Conservation (phyloP, 2,797 vertebrate species). For the Eulemur coronatus region DNA sequence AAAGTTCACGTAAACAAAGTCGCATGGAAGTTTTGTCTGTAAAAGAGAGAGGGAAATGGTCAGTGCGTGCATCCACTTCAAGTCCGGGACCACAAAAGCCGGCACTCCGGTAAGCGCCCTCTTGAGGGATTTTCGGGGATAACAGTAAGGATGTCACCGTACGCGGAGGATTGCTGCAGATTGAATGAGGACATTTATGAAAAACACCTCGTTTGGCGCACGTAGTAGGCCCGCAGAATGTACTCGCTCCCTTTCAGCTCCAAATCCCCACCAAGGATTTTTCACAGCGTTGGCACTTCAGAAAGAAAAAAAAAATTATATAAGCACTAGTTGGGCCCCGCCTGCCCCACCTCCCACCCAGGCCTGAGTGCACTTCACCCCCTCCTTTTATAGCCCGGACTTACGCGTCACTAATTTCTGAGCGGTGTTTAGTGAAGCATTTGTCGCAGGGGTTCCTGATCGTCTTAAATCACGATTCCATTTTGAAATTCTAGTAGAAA, state of each 20-base stretch:
- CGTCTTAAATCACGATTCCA: not conserved
- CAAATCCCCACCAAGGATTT: not conserved
- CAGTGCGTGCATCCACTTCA: not conserved
- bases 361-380: not conserved
- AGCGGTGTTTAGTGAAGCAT: not conserved
- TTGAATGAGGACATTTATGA: not conserved
- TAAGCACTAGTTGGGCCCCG: not conserved
- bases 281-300: not conserved
- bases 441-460: not conserved
- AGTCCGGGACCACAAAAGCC: not conserved
- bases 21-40: not conserved
- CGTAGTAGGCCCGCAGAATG: not conserved
- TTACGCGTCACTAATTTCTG: not conserved
- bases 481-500: not conserved
- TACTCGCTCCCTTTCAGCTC: not conserved
- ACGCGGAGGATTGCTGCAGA: not conserved
- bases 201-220: not conserved
- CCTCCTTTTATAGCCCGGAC: not conserved
- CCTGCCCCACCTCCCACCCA: not conserved
- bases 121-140: not conserved
- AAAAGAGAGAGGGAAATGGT: not conserved
- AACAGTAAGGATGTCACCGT: not conserved
- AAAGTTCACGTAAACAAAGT: not conserved
- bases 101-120: not conserved
- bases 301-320: not conserved